Conservation (phyloP, 2,797 vertebrate species). For the Todus mexicanus region DNA sequence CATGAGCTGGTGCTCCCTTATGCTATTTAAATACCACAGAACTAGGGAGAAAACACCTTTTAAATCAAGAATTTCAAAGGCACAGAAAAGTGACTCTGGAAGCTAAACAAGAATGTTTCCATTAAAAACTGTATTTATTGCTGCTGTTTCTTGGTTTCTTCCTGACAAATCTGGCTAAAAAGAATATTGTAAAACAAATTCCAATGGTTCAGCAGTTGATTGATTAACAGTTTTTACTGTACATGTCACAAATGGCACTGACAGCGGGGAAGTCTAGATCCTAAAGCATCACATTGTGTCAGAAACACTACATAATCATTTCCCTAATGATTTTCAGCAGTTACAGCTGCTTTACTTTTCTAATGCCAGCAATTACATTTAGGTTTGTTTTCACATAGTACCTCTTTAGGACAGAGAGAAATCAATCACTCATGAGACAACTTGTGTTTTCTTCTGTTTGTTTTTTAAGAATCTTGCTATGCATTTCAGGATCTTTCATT, state of each 20-base stretch:
- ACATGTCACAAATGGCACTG: background rate
- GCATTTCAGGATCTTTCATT: background rate
- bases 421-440: background rate
- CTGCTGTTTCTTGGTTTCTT: background rate
- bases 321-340: background rate
- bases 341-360: background rate
- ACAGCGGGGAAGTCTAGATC: background rate
- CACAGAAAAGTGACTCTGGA: conserved; percentile 1
- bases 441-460: background rate
- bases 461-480: background rate
- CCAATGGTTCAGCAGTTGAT: background rate
- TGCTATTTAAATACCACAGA: background rate
- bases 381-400: background rate
- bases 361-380: background rate
- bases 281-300: background rate
- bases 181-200: background rate
- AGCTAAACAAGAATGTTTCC: background rate
- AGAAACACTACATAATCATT: background rate
- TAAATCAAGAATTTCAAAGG: background rate
- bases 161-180: background rate
- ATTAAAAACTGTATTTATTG: conserved; percentile 19
- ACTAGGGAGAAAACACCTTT: background rate
- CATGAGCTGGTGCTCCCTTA: background rate
- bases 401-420: conserved; percentile 16
- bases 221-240: background rate